These are phyloP conservation scores for Chrysogorgia sp. DNA, from an alignment of 92 coral and sea anemone species.

Conservation along the genomic window DNA sequence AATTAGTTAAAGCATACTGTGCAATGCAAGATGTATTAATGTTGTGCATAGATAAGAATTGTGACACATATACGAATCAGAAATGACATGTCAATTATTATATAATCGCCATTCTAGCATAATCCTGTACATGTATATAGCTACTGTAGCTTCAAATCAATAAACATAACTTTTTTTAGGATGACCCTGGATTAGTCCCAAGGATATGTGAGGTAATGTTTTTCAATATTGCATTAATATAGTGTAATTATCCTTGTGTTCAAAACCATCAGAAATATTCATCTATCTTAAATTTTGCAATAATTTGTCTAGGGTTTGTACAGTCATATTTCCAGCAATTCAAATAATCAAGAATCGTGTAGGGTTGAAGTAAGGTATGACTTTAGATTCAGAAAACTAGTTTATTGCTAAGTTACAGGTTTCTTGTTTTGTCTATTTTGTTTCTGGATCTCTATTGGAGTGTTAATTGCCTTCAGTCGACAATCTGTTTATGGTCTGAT, in stretches of 20 bases:
- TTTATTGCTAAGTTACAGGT: not conserved
- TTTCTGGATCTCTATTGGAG: no score
- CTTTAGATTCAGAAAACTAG: not conserved
- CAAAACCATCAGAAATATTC: no score
- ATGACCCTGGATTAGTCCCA: constrained; percentile 91
- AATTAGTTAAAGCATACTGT: no score
- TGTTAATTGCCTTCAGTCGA: no score
- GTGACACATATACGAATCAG: no score
- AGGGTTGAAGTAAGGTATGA: constrained; percentile 93
- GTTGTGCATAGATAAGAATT: no score
- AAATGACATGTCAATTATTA: no score
- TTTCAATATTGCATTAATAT: not conserved
- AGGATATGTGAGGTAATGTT: constrained; percentile 85
- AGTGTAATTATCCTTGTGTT: not conserved
- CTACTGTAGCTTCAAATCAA: not conserved
- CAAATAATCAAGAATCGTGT: constrained; percentile 78
- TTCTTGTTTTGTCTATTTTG: not conserved
- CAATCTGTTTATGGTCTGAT: no score
- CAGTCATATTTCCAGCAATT: constrained; percentile 69
- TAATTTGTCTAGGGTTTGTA: constrained; percentile 71
- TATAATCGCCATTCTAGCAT: no score
- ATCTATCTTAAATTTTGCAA: not conserved
- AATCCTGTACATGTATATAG: constrained; percentile 8
- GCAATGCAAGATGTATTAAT: not conserved
- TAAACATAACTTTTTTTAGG: constrained; percentile 45